These are phyloP conservation scores for Scelioninae gen. 1 DNA, from an alignment of 2,888 invertebrate species.

Conservation along the genomic window DNA sequence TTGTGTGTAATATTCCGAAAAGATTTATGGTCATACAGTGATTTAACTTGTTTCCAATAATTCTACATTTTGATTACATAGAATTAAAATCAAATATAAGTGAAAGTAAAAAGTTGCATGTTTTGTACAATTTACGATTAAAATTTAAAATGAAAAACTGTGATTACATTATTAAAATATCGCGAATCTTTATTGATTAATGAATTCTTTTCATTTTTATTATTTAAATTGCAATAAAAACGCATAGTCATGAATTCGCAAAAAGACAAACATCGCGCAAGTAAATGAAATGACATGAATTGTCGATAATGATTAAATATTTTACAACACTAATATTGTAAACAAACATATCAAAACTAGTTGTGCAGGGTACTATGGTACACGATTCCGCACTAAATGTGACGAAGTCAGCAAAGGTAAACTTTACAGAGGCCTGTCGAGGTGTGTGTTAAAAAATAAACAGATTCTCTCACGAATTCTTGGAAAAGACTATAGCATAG, in stretches of 20 bases:
- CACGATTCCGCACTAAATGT: conserved; percentile 17
- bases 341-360: conserved; percentile 15
- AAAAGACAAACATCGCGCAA: background rate
- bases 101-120: too few species aligned
- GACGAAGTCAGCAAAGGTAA: conserved; percentile 30
- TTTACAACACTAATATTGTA: conserved; percentile 29
- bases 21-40: too few species aligned
- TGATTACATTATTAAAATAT: too few species aligned
- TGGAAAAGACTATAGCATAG: background rate
- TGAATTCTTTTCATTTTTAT: too few species aligned
- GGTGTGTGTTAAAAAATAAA: conserved; percentile 21
- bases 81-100: too few species aligned
- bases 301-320: conserved; percentile 27
- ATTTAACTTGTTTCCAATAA: too few species aligned
- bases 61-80: too few species aligned
- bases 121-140: too few species aligned
- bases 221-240: background rate
- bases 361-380: conserved; percentile 19
- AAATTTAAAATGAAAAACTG: too few species aligned
- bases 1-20: too few species aligned
- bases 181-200: too few species aligned
- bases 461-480: conserved; percentile 16
- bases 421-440: conserved; percentile 11
- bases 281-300: background rate
- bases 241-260: background rate